A percentile compares a stretch with the other conserved stretches of the same genome.
Conservation (phyloP, 1,140 invertebrate genomes). For the Gonioctena quinquepunctata region DNA sequence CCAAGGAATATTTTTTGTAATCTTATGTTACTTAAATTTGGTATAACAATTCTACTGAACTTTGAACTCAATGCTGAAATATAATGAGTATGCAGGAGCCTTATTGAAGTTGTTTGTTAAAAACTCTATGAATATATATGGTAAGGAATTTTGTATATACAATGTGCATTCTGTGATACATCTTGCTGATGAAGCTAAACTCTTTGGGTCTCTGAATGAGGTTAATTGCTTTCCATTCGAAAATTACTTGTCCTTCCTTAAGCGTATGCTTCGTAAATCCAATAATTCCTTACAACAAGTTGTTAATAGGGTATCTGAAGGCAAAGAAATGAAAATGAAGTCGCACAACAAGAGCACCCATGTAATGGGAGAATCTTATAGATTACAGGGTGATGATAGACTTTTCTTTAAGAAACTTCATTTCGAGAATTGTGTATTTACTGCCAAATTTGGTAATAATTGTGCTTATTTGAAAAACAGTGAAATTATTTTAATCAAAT, state of each 20-base stretch:
- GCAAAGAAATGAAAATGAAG: not conserved
- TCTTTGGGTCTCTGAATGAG: slow-evolving; percentile 17
- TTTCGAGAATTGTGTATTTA: not conserved
- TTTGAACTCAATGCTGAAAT: not conserved
- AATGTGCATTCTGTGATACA: slow-evolving; percentile 22
- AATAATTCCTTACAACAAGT: slow-evolving; percentile 20
- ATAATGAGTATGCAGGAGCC: slow-evolving; percentile 9
- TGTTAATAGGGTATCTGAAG: slow-evolving; percentile 11
- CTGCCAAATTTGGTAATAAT: not conserved
- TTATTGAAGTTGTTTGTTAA: slow-evolving; percentile 16
- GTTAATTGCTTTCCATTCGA: slow-evolving; percentile 22
- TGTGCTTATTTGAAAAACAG: not conserved
- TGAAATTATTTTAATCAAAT: not conserved
- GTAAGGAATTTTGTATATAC: slow-evolving; percentile 13
- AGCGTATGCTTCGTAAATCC: slow-evolving; percentile 3
- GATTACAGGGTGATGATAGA: not conserved
- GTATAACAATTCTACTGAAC: slow-evolving; percentile 14
- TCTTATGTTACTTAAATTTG: slow-evolving; percentile 22
- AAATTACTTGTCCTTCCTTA: slow-evolving; percentile 20
- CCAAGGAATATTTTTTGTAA: slow-evolving; percentile 13
- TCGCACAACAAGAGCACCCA: not conserved
- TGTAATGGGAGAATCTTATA: not conserved
- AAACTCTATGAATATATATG: slow-evolving; percentile 17
- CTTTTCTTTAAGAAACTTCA: not conserved
- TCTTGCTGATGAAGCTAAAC: slow-evolving; percentile 15